Conservation (phyloP, 2,113 vertebrate species). For the Felis chaus region DNA sequence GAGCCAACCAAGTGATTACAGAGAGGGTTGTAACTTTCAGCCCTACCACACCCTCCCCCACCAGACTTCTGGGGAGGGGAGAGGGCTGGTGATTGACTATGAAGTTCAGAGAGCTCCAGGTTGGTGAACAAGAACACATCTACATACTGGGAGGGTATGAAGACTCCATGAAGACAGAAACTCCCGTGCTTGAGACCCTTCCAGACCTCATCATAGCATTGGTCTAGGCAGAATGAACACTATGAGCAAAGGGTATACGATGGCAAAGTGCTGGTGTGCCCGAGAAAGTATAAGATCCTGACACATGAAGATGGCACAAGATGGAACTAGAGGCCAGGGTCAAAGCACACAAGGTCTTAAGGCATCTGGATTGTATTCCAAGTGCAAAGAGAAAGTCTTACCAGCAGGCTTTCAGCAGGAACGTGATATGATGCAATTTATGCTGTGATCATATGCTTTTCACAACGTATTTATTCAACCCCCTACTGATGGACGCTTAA, state of each 20-base stretch:
- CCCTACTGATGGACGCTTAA: accelerated
- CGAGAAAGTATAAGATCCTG: background rate
- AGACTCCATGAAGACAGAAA: background rate
- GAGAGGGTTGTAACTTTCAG: background rate
- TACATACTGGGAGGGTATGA: background rate
- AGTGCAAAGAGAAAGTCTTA: background rate
- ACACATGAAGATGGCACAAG: background rate
- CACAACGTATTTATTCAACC: background rate
- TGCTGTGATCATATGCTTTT: background rate
- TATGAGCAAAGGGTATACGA: background rate
- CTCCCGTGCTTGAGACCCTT: background rate
- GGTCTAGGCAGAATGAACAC: background rate
- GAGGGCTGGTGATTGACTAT: background rate
- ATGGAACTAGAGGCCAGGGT: background rate
- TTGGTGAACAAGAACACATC: background rate
- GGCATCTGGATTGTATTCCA: background rate
- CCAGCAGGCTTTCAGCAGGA: background rate
- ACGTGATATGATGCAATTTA: no score
- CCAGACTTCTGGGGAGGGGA: background rate
- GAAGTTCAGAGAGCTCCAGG: background rate
- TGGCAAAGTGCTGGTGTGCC: background rate
- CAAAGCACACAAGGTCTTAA: background rate
- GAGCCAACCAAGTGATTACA: background rate
- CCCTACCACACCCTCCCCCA: background rate
- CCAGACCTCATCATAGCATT: background rate